These are phyloP conservation scores for Calonectris borealis DNA, from an alignment of 2,113 vertebrate genomes.

Conservation along the genomic window DNA sequence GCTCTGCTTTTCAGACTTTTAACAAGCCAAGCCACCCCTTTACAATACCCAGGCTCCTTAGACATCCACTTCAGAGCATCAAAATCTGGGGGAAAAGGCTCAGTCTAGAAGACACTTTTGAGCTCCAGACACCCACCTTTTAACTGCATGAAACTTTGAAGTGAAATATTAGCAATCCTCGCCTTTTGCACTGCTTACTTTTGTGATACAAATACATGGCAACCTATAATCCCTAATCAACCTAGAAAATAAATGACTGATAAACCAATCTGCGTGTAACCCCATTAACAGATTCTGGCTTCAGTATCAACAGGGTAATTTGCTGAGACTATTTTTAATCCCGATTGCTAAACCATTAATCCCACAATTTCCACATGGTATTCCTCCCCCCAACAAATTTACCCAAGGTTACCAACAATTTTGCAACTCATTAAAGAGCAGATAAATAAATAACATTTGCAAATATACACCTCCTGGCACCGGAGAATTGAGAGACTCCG, in stretches of 20 bases:
- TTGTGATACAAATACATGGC: not conserved
- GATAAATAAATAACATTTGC: conserved; percentile 32
- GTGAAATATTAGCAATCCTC: not conserved
- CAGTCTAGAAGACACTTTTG: not conserved
- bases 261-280: conserved; percentile 66
- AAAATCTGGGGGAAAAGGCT: not conserved
- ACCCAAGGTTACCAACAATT: conserved; percentile 19
- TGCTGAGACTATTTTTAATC: conserved; percentile 72
- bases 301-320: conserved; percentile 69
- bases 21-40: not conserved
- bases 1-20: not conserved
- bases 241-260: conserved; percentile 67
- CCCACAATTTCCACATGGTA: conserved; percentile 69
- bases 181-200: not conserved
- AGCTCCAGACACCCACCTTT: not conserved
- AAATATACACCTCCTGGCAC: conserved; percentile 13
- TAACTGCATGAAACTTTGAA: not conserved
- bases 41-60: not conserved
- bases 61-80: not conserved
- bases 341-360: conserved; percentile 75
- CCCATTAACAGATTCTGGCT: conserved; percentile 65
- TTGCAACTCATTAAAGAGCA: not conserved
- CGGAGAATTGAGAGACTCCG: not conserved
- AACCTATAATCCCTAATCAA: conserved; percentile 66
- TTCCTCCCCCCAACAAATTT: conserved; percentile 45